phyloP scores from a whole-genome alignment of 1,140 invertebrate genomes.

The Drosophila pseudoobscura region DNA sequence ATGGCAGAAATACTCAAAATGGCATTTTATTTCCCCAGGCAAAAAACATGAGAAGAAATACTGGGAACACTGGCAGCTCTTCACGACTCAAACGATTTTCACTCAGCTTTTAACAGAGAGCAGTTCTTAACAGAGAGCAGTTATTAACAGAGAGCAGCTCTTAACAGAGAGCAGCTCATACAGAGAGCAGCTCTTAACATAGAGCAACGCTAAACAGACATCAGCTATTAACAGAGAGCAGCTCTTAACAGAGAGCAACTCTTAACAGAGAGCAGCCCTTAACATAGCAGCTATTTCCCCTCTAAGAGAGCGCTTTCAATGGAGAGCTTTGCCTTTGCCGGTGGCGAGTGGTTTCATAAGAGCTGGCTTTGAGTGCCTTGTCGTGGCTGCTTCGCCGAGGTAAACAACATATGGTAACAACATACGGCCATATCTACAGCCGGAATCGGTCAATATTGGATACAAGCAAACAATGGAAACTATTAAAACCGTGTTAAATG shows the following conservation, averaged over 20 bases:
- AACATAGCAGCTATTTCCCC: constrained; percentile 6
- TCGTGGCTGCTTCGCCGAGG: constrained; percentile 13
- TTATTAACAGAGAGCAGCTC: neutral
- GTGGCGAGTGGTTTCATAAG: constrained; percentile 16
- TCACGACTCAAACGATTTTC: constrained; percentile 10
- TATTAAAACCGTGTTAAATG: constrained; percentile 17
- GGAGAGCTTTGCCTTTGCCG: constrained; percentile 34
- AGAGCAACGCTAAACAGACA: neutral
- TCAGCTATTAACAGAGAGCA: neutral
- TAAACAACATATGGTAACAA: constrained; percentile 53
- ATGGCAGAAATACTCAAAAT: too few species aligned
- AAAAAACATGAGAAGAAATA: constrained; percentile 20
- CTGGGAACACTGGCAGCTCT: constrained; percentile 40
- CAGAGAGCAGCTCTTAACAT: constrained; percentile 1
- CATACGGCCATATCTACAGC: constrained; percentile 20
- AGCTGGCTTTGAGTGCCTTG: constrained; percentile 11
- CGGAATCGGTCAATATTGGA: constrained; percentile 34
- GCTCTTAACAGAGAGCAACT: neutral
- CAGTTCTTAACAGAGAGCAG: neutral
- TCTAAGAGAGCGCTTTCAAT: neutral
- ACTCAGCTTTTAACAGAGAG: constrained; percentile 15
- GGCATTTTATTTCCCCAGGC: too few species aligned
- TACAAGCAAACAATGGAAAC: neutral
- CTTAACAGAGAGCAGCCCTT: neutral
- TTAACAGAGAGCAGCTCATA: neutral